Base-by-base conservation (phyloP, 2,888 invertebrate species). In the Homarus gammarus region DNA sequence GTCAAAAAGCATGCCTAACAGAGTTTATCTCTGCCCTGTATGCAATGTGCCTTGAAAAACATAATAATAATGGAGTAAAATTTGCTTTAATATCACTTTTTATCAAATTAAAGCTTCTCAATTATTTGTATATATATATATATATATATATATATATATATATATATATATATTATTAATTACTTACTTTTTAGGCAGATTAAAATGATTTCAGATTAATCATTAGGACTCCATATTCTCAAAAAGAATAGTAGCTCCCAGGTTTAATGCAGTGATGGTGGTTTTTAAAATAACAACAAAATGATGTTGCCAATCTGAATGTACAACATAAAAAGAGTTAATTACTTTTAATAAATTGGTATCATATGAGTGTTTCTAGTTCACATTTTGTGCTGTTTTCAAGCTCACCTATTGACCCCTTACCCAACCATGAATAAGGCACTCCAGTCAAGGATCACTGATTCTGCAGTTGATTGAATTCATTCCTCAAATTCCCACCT, bases 41-140 rank as follows among this genome's bases (percentile, higher is more conserved):
- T 82, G 87, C 73, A 70, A 87, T 44, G 81, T 87, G 87, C 87
- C 82, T 87, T 87, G 82, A 70, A 75, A 87, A 87, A 78, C 75
- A 75, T 56, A 51, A 83, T 83, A 83, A 70, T 83, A 83, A 36
- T 83, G 82, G 68, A 75, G 68, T 68, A 36, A 73, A 72, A 70
- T n/a, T 86, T 70, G 51, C 36, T 86, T 79, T 49, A 5, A 56
- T 86, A 72, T 78, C 70, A 70, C 31, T 86, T 86, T 86, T 78
- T 86, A 86, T 86, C 79, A 68, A 79, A 79, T 70, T 70, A 68
- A 77, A 49, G 79, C 79, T 78, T 86, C 70, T 72, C 72, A 86
- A 64, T 70, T 86, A 49, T 79, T 86, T 86, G 87, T 73, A 77
- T 77, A 75, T 75, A 51, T 49, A 78, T 85, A 78, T 51, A 78